Conservation (phyloP, 2,113 vertebrate species). For the Cinclus cinclus region DNA sequence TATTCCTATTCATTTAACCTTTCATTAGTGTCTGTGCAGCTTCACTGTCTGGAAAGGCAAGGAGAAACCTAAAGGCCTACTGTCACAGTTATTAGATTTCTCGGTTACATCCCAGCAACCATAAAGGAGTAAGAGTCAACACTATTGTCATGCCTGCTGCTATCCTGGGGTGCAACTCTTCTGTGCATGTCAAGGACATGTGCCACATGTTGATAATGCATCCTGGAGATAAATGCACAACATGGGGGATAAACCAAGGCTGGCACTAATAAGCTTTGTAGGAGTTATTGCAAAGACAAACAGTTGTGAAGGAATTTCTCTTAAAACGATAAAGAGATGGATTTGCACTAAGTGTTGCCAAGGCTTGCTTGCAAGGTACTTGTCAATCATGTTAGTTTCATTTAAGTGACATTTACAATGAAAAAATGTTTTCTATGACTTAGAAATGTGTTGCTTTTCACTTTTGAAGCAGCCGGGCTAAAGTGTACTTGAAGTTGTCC, state of each 20-base stretch:
- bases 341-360: slow-evolving; percentile 71
- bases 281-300: slow-evolving; percentile 85
- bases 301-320: slow-evolving; percentile 85
- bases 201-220: slow-evolving; percentile 92
- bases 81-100: slow-evolving; percentile 99
- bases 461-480: slow-evolving; percentile 7
- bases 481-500: background rate
- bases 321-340: slow-evolving; percentile 76
- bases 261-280: slow-evolving; percentile 80
- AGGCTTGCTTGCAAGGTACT: slow-evolving; percentile 63
- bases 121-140: slow-evolving; percentile 81
- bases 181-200: slow-evolving; percentile 92
- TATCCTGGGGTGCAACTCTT: slow-evolving; percentile 82
- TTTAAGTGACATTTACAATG: slow-evolving; percentile 61
- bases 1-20: slow-evolving; percentile 99
- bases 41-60: slow-evolving; percentile 87
- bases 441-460: slow-evolving; percentile 38
- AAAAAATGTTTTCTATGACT: slow-evolving; percentile 31
- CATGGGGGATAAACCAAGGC: slow-evolving; percentile 76
- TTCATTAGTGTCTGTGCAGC: slow-evolving; percentile 94
- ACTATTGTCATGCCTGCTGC: slow-evolving; percentile 80
- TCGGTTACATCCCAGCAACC: slow-evolving; percentile 94
- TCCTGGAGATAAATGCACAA: slow-evolving; percentile 76
- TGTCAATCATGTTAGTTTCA: slow-evolving; percentile 72
- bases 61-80: slow-evolving; percentile 93